Evolutionary conservation across 2,888 invertebrate genomes (phyloP).

Genomic region (Cremastinae sp.): DNA sequence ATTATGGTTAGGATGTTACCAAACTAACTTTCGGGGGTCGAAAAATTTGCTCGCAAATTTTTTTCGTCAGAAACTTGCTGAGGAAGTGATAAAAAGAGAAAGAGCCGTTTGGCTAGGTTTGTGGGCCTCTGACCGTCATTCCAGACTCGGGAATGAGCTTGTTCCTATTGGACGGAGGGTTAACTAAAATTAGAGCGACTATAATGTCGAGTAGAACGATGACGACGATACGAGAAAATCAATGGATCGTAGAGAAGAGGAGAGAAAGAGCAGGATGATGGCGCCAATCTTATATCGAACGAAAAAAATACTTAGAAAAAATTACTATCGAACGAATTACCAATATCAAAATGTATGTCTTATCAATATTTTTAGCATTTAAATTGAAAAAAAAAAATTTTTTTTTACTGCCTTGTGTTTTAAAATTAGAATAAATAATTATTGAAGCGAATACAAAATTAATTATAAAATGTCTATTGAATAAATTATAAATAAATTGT

Average conservation of each 20-base stretch:
- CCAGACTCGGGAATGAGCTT: conserved; percentile 1
- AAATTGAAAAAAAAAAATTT: too few relatives aligned
- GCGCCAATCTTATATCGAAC: neutral
- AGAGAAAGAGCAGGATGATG: conserved; percentile 1
- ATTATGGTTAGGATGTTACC: too few relatives aligned
- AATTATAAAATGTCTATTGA: too few relatives aligned
- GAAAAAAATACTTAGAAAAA: too few relatives aligned
- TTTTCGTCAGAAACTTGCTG: neutral
- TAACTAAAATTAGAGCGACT: conserved; percentile 46
- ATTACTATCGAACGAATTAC: too few relatives aligned
- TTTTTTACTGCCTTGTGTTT: too few relatives aligned
- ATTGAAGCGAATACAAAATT: too few relatives aligned
- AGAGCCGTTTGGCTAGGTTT: neutral
- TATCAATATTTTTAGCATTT: too few relatives aligned
- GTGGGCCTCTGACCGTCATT: conserved; percentile 24
- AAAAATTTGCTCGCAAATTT: neutral
- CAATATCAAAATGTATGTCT: too few relatives aligned
- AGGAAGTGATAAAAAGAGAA: neutral
- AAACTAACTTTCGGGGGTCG: too few relatives aligned
- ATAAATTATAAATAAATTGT: too few relatives aligned
- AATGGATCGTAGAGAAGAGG: conserved; percentile 28
- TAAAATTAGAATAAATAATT: too few relatives aligned
- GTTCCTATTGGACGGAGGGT: conserved; percentile 13
- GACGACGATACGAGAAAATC: conserved; percentile 43
- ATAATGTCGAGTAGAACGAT: conserved; percentile 26